phyloP scores from a whole-genome alignment of 2,113 vertebrate genomes.

The Murina feae region DNA sequence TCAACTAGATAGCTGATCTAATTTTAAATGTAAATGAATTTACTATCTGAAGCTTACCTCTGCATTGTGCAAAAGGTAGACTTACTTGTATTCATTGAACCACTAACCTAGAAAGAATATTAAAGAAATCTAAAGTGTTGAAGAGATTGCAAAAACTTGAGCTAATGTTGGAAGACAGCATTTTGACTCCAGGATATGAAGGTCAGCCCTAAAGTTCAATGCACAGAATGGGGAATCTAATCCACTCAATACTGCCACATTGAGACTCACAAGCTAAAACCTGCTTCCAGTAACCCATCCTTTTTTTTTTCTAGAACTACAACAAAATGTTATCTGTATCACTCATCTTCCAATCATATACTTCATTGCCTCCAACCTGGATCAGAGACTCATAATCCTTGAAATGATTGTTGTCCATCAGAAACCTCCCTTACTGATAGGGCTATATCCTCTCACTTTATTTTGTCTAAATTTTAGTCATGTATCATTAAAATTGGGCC shows the following conservation, averaged over 20 bases:
- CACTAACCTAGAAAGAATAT: neutral
- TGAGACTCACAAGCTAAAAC: neutral
- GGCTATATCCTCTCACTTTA: neutral
- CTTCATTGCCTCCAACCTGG: neutral
- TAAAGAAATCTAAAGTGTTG: neutral
- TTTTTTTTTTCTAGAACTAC: neutral
- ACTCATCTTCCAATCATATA: neutral
- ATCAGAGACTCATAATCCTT: neutral
- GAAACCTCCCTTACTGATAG: fast-evolving
- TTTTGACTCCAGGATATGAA: neutral
- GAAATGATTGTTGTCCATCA: neutral
- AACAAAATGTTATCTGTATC: neutral
- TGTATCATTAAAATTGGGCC: neutral
- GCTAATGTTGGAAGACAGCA: neutral
- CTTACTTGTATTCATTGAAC: neutral
- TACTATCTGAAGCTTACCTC: neutral
- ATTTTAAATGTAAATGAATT: neutral
- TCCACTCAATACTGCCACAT: neutral
- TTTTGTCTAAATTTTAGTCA: neutral
- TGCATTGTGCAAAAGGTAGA: neutral
- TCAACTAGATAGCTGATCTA: neutral
- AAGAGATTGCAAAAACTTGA: neutral
- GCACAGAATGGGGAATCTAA: neutral
- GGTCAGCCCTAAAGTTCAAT: neutral
- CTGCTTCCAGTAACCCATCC: neutral